Evolutionary conservation across 2,113 vertebrate species (phyloP).

Genomic region (Acinonyx jubatus): DNA sequence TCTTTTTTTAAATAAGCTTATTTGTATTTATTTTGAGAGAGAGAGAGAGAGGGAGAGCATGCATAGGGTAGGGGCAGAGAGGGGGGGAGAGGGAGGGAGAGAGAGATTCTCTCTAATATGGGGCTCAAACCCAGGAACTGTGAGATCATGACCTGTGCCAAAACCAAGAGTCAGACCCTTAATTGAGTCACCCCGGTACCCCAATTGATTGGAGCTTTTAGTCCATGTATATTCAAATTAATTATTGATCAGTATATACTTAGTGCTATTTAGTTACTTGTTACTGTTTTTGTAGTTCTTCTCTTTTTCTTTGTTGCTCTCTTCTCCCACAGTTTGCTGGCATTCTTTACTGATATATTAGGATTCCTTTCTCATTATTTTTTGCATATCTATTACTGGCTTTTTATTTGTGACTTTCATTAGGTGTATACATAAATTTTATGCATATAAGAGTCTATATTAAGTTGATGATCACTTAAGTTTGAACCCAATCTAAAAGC

Average conservation of each 20-base stretch:
- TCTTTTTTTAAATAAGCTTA: neutral
- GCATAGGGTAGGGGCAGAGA: too few relatives aligned
- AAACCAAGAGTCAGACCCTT: too few relatives aligned
- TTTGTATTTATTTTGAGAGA: too few relatives aligned
- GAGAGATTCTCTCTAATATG: too few relatives aligned
- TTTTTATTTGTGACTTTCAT: neutral
- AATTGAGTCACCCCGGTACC: too few relatives aligned
- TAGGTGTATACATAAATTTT: neutral
- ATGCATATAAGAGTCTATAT: neutral
- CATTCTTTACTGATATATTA: neutral
- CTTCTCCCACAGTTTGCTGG: neutral
- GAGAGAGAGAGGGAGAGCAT: too few relatives aligned
- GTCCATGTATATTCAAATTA: neutral
- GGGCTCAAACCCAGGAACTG: too few relatives aligned
- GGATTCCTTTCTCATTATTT: neutral
- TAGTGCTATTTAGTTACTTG: neutral
- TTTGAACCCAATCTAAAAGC: neutral
- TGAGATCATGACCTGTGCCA: too few relatives aligned
- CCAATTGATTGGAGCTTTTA: neutral
- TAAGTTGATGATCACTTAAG: neutral
- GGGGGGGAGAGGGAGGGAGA: too few relatives aligned
- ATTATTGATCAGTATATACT: neutral
- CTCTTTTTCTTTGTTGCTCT: neutral
- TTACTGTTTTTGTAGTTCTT: neutral
- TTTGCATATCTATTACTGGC: neutral